A percentile compares a stretch with the other conserved stretches of the same genome.
These are phyloP conservation scores for Gallinago nigripennis DNA, from an alignment of 2,797 vertebrate species.

Conservation along the genomic window DNA sequence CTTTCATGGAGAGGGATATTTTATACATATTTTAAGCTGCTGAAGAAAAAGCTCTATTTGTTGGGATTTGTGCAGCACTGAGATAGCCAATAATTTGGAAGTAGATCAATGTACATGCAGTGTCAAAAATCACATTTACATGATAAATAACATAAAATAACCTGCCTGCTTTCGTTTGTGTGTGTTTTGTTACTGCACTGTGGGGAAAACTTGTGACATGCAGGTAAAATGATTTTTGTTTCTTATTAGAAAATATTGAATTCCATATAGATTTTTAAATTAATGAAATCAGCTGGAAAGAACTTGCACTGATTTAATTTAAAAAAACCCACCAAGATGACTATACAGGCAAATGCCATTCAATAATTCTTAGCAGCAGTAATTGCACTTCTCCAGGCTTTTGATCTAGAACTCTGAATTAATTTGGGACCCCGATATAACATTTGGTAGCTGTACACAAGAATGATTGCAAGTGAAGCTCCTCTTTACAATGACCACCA, in stretches of 20 bases:
- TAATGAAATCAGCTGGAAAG: not conserved
- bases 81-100: not conserved
- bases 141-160: not conserved
- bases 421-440: not conserved
- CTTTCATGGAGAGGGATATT: not conserved
- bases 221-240: not conserved
- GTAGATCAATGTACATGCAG: not conserved
- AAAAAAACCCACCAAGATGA: not conserved
- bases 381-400: not conserved
- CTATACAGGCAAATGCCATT: not conserved
- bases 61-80: not conserved
- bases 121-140: not conserved
- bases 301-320: not conserved
- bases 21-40: not conserved
- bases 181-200: not conserved
- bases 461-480: not conserved
- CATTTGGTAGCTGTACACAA: not conserved
- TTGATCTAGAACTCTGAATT: not conserved
- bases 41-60: not conserved
- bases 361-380: not conserved
- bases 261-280: not conserved
- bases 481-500: not conserved
- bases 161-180: not conserved
- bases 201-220: not conserved
- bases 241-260: not conserved